Evolutionary conservation across 30 jellyfish, hydroid and myxozoan genomes (phyloP).

Genomic region (Clytia hemisphaerica): DNA sequence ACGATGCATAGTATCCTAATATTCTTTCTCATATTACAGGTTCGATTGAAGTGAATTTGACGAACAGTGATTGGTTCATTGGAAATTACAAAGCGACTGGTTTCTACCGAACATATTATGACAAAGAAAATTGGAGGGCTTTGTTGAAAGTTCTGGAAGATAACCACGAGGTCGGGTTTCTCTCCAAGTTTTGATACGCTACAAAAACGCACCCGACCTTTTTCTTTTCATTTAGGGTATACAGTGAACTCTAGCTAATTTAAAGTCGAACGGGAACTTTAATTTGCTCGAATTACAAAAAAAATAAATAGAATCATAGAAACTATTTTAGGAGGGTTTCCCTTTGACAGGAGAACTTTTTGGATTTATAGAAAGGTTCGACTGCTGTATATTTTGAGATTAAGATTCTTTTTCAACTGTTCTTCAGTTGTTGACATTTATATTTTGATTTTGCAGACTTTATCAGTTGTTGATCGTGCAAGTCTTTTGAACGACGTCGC

Average conservation of each 20-base stretch:
- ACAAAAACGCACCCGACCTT: too few relatives aligned
- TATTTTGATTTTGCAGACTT: background rate
- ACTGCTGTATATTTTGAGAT: background rate
- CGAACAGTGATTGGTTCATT: too few relatives aligned
- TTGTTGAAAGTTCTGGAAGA: background rate
- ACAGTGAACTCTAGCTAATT: too few relatives aligned
- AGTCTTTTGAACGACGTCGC: slow-evolving; percentile 4
- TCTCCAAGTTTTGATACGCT: background rate
- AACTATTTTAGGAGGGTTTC: too few relatives aligned
- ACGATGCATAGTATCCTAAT: too few relatives aligned
- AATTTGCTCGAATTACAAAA: too few relatives aligned
- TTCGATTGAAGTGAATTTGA: too few relatives aligned
- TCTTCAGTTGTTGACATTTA: background rate
- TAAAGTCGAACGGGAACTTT: too few relatives aligned
- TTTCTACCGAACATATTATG: slow-evolving; percentile 21
- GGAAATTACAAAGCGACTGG: slow-evolving; percentile 15
- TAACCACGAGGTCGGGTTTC: slow-evolving; percentile 3
- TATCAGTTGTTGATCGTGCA: slow-evolving; percentile 25
- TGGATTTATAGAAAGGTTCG: too few relatives aligned
- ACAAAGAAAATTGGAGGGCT: slow-evolving; percentile 13
- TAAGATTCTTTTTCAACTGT: background rate
- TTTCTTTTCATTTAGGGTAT: background rate
- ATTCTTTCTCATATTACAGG: too few relatives aligned
- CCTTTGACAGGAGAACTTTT: too few relatives aligned
- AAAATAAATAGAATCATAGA: too few relatives aligned